Base-by-base conservation (phyloP, 2,888 invertebrate species). In the Eupsilia transversa region DNA sequence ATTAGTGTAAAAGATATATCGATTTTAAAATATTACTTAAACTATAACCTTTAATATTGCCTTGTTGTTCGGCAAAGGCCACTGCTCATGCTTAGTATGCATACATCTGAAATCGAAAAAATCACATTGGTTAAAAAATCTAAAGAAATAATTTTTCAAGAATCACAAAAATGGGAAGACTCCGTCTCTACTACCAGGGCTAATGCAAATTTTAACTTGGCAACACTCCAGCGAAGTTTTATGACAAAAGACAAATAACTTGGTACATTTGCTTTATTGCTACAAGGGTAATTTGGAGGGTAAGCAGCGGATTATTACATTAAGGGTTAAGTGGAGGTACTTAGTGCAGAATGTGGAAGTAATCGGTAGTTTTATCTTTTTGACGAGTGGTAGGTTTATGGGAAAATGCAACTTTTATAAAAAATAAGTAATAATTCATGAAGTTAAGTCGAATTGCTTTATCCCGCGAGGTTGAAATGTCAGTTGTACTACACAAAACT, bases 121-220 rank as follows among this genome's bases (percentile, higher is more conserved):
- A 33, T 46, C 1, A 49, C 3, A 10, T 49, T 33, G 0, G n/a
- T 65, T 52, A 17, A 17, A 33, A 65, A 33, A 6, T 17, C 1
- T 17, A 65, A n/a, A 46, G 9, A 46, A 43, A 33, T 7, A 6
- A 5, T 12, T 12, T 41, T 3, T 12, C 5, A 14, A 65, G 35
- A 10, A 35, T 52, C 27, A 43, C 14, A 65, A 14, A 66, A 27
- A 56, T n/a, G 27, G 12, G 33, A 64, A 76, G 20, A 54, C 14
- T 4, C 1, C 10, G 17, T 35, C 30, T 46, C 35, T 30, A 27
- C 14, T 17, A 67, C 27, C 20, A 43, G 41, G 41, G 46, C 33
- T 46, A 35, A 80, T 80, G 72, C 67, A 68, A 84, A 82, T 73
- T 77, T 77, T 65, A 27, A 65, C 57, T 73, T 83, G 82, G 80